Percentiles rank a stretch among this genome's conserved stretches.
These are phyloP conservation scores for Drosophila pallidifrons DNA, from an alignment of 1,140 invertebrate species.

Conservation along the genomic window DNA sequence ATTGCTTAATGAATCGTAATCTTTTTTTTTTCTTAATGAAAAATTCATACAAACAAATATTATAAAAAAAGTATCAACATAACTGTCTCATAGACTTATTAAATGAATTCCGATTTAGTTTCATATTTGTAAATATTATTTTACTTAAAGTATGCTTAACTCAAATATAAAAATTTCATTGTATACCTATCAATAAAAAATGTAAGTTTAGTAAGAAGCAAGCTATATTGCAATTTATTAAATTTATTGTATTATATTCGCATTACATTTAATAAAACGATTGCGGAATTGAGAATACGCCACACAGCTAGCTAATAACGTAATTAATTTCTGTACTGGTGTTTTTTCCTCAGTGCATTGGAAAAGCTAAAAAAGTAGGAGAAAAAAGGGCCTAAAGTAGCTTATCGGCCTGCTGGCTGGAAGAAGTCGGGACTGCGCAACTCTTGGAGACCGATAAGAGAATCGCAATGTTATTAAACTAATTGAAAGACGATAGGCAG, in stretches of 20 bases:
- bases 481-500: constrained; percentile 79
- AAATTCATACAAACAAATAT: too few relatives aligned
- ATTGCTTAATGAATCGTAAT: too few relatives aligned
- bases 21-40: too few relatives aligned
- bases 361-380: background rate
- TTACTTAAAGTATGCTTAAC: too few relatives aligned
- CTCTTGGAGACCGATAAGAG: constrained; percentile 39
- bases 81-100: too few relatives aligned
- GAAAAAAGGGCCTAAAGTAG: constrained; percentile 2
- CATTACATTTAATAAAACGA: background rate
- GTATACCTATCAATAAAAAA: too few relatives aligned
- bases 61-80: too few relatives aligned
- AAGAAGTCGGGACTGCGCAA: constrained; percentile 14
- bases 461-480: constrained; percentile 76
- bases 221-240: too few relatives aligned
- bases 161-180: too few relatives aligned
- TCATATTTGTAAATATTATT: too few relatives aligned
- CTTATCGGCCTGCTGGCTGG: constrained; percentile 29
- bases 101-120: too few relatives aligned
- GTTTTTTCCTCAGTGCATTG: background rate
- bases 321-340: background rate
- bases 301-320: background rate
- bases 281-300: background rate
- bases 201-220: too few relatives aligned
- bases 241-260: background rate